Base-by-base conservation (phyloP, 2,888 invertebrate genomes). In the Eremobia ochroleuca region DNA sequence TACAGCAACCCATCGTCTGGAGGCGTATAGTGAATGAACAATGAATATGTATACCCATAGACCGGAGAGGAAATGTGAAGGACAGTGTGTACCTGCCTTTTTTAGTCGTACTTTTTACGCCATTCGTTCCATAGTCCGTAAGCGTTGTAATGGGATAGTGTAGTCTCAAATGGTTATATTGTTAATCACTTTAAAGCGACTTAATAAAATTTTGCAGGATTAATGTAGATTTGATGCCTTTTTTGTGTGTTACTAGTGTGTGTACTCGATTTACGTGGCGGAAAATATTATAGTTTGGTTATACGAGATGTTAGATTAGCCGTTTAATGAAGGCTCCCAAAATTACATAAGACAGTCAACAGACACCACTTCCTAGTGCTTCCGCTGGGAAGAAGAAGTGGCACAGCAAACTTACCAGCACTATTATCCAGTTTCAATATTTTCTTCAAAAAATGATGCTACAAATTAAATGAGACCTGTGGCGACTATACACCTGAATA, bases 1-100 rank as follows among this genome's bases (percentile, higher is more conserved):
- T 93, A 93, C 91, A 91, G 90, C 89, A 87, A 89, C 89, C 92
- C 90, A 90, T 91, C 91, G 92, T 93, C 93, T 93, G 92, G 91
- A 90, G 87, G 90, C 91, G 89, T 87, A 90, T 83, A 86, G 78
- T 82, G 83, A 88, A 88, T 88, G 89, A 90, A 88, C 88, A 90
- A 90, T 92, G 90, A 90, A 91, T 91, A 92, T 92, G 90, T 91
- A 91, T 90, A 90, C 62, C 86, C 79, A 87, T 88, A 89, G 89
- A 75, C 72, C 72, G 72, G 82, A 84, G 87, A 85, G 87, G 79
- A 81, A 90, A 90, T 85, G 89, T 91, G 88, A 91, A 91, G 90
- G 91, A 90, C 89, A 91, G 91, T 87, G 91, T 87, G 90, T 91
- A 89, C 82, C 79, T 88, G 87, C 77, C 88, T 85, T 89, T 91